phyloP scores from a whole-genome alignment of 2,797 vertebrate genomes.

The Gobionotothen gibberifrons region DNA sequence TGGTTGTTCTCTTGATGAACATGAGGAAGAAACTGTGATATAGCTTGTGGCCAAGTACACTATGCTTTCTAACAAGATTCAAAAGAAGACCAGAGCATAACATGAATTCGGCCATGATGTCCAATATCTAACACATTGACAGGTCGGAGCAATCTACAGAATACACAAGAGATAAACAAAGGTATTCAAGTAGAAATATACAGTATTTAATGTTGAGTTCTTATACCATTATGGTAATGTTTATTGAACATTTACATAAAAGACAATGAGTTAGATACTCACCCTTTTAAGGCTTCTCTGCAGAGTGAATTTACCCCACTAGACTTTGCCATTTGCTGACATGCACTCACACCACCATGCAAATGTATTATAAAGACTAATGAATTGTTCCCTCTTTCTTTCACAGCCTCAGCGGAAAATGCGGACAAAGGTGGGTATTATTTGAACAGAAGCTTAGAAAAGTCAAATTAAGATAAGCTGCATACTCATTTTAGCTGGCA shows the following conservation, averaged over 20 bases:
- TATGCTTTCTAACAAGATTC: background rate
- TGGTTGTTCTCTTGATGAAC: background rate
- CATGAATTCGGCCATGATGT: constrained; percentile 10
- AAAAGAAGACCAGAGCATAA: background rate
- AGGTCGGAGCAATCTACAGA: background rate
- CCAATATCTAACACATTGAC: constrained; percentile 3
- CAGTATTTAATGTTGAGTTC: background rate
- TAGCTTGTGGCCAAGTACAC: background rate
- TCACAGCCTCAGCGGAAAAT: constrained; percentile 58
- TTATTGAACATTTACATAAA: background rate
- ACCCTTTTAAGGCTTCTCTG: background rate
- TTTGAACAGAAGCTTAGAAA: constrained; percentile 45
- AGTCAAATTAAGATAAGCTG: constrained; percentile 50
- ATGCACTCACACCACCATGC: constrained; percentile 14
- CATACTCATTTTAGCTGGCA: constrained; percentile 24
- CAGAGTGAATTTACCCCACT: constrained; percentile 1
- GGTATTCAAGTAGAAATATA: background rate
- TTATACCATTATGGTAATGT: background rate
- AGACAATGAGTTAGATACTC: background rate
- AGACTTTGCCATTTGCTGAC: constrained; percentile 37
- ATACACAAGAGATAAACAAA: background rate
- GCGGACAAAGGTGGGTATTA: constrained; percentile 68
- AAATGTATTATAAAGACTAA: constrained; percentile 36
- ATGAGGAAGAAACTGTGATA: background rate
- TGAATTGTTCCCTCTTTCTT: constrained; percentile 23